Evolutionary conservation across 2,797 vertebrate genomes (phyloP), one percentile per base, ranked within the genome.

Genomic region (Alcedo atthis): DNA sequence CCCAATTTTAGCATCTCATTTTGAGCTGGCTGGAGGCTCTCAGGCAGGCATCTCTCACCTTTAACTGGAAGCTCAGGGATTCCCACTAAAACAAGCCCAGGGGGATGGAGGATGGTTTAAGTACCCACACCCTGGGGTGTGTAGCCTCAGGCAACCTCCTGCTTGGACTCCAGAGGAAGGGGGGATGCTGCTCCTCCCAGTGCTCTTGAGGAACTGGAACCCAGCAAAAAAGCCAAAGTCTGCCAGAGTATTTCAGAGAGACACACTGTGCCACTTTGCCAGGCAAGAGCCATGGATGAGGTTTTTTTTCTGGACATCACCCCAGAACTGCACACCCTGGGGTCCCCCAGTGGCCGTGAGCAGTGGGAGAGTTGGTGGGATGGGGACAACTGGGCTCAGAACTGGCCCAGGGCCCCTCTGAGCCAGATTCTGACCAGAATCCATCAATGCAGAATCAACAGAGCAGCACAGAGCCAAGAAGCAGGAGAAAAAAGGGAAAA

Each of bases 401-500:
- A 2, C 26, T 0, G 0, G 4, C 2, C 9, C 61, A 62, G 22
- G 12, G 8, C 6, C 13, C 45, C 32, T 70, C 10, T 0, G 0
- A 55, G 71, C 33, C 69, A 1, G 1, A 51, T 37, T 58, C 45
- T 12, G 24, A 14, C 30, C 62, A 81, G 57, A 32, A 80, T 8
- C 35, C 22, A 63, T 30, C 7, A 0, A 6, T 20, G 53, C 30
- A 83, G 66, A 66, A 62, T 6, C 1, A 1, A 32, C 25, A 66
- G 53, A 51, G 79, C 51, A 69, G 67, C 59, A 71, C 30, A 42
- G 69, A 85, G 40, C 25, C n/a, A 40, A 58, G 43, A 22, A 66
- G 20, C 0, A 78, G 32, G 24, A 87, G 13, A 24, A 57, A 66
- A 91, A 83, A 74, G n/a, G n/a, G 28, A 62, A 89, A 86, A 54